phyloP scores from a whole-genome alignment of 2,797 vertebrate species.

The Eidolon dupreanum region DNA sequence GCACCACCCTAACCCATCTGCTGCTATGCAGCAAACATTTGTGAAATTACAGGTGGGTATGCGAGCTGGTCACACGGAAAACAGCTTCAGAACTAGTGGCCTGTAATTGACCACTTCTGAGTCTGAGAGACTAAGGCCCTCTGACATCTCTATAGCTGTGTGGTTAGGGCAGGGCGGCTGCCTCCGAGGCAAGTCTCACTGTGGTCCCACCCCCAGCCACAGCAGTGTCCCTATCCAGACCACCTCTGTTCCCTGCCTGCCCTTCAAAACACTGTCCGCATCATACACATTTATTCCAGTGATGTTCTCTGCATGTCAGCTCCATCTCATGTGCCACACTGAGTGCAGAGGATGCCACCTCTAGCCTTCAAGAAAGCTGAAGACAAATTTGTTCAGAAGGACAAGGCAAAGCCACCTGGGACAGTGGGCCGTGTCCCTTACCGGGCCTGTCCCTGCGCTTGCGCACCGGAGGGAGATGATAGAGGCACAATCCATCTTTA shows the following conservation, averaged over 20 bases:
- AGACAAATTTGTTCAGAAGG: background rate
- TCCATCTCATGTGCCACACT: background rate
- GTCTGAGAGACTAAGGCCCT: background rate
- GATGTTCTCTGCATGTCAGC: background rate
- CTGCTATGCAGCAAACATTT: background rate
- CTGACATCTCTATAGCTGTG: background rate
- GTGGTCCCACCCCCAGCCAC: background rate
- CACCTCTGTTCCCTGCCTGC: background rate
- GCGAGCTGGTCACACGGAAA: background rate
- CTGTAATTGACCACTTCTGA: background rate
- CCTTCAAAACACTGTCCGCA: background rate
- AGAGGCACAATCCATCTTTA: background rate
- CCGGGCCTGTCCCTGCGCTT: background rate
- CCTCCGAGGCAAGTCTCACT: background rate
- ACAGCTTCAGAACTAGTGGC: background rate
- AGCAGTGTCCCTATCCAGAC: background rate
- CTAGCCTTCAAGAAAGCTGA: background rate
- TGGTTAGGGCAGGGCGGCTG: background rate
- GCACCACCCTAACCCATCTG: background rate
- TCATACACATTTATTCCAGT: rapidly evolving
- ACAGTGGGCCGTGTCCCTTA: background rate
- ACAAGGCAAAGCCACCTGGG: background rate
- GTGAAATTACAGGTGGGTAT: background rate
- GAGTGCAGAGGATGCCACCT: background rate
- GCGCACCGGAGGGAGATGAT: background rate